phyloP scores from a whole-genome alignment of 1,140 invertebrate species.

The Diplogasteroides magnus region DNA sequence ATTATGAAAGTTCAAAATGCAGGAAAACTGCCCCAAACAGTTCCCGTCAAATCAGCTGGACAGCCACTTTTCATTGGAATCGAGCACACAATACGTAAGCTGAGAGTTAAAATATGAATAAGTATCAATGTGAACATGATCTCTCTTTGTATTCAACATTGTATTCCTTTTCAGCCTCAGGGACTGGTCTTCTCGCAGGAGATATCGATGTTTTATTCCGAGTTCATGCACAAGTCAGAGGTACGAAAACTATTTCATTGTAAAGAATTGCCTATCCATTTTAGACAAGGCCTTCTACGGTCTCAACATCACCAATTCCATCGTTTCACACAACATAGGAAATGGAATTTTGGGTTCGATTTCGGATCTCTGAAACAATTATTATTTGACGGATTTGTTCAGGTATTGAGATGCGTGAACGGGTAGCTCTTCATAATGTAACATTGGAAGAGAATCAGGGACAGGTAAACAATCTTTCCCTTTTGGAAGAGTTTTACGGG shows the following conservation, averaged over 20 bases:
- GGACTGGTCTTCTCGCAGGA: slow-evolving; percentile 33
- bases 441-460: slow-evolving; percentile 82
- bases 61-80: slow-evolving; percentile 48
- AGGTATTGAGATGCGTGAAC: slow-evolving; percentile 42
- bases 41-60: slow-evolving; percentile 32
- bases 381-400: slow-evolving; percentile 4
- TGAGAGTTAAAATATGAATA: too few relatives aligned
- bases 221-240: slow-evolving; percentile 46
- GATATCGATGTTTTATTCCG: slow-evolving; percentile 48
- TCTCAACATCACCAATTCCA: slow-evolving; percentile 81
- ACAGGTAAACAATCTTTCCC: slow-evolving; percentile 70
- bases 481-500: too few relatives aligned
- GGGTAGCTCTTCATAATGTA: slow-evolving; percentile 57
- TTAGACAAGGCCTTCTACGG: slow-evolving; percentile 61
- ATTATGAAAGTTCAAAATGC: not conserved
- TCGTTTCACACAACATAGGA: slow-evolving; percentile 82
- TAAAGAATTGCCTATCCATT: slow-evolving; percentile 2
- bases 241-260: slow-evolving; percentile 11
- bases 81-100: slow-evolving; percentile 37
- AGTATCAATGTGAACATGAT: not conserved
- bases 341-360: slow-evolving; percentile 65
- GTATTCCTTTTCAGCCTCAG: not conserved
- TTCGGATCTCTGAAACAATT: too few relatives aligned
- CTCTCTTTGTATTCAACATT: not conserved
- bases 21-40: not conserved